Conservation (phyloP, 1,140 invertebrate genomes). For the Leptopilina clavipes region DNA sequence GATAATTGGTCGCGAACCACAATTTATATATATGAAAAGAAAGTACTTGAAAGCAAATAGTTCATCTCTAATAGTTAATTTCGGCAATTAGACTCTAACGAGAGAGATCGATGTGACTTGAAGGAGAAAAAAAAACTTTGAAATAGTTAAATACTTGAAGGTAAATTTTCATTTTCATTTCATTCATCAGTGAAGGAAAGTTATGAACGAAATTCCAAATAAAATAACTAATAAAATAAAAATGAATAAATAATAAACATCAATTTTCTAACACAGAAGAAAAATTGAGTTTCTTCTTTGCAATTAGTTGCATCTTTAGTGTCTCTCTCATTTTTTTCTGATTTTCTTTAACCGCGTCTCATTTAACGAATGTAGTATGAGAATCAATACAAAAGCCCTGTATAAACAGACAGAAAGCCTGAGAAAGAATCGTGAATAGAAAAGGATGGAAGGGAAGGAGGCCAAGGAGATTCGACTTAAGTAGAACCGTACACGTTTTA, state of each 20-base stretch:
- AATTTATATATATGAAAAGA: not conserved
- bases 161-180: not conserved
- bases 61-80: not conserved
- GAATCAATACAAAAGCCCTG: conserved; percentile 52
- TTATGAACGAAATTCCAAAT: no score
- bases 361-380: conserved; percentile 39
- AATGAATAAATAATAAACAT: no score
- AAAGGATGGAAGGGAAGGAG: conserved; percentile 52
- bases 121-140: not conserved
- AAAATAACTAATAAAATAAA: no score
- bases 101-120: conserved; percentile 4
- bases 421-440: conserved; percentile 41
- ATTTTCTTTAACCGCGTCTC: conserved; percentile 32
- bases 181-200: no score
- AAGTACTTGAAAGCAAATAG: conserved; percentile 2
- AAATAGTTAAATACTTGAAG: not conserved
- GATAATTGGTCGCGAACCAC: not conserved
- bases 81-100: conserved; percentile 2
- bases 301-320: no score
- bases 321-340: no score
- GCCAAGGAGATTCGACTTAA: conserved; percentile 63
- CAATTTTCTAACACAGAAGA: no score
- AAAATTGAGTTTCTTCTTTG: not conserved
- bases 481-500: conserved; percentile 42
- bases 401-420: conserved; percentile 40